Evolutionary conservation across 2,888 invertebrate species (phyloP), one percentile per base, ranked within the genome.

Genomic region (Eristalis pertinax): DNA sequence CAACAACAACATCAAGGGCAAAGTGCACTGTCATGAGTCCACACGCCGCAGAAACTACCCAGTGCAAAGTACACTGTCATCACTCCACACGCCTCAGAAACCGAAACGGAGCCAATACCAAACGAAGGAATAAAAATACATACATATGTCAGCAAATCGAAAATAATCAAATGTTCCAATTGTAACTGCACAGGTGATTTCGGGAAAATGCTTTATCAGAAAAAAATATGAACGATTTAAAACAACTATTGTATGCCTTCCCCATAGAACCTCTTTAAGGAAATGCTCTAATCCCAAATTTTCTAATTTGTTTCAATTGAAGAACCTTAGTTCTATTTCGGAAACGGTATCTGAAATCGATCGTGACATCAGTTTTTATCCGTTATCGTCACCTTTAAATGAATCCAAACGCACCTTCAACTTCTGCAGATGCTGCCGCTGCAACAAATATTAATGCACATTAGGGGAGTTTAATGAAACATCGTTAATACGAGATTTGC

Each of bases 401-500:
- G 41, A 65, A 41, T 24, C 65, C 38, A 15, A 65, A 65, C 15
- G 24, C 65, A 41, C 13, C 38, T 35, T 7, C 38, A 41, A 13
- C 65, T 65, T 41, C 35, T 32, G 63, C 62, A 62, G 62, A 32
- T 5, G 5, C n/a, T 29, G 29, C 29, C 15, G 62, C 62, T 32
- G 32, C 29, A 41, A 41, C 13, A 87, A 75, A 87, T 87, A 24
- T 4, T 43, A 43, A 43, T 41, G 15, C 35, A 83, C 24, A 32
- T 78, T 0, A 26, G 32, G 7, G n/a, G 26, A 11, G 74, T 41
- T 11, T 65, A 74, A 82, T 19, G 85, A 88, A 79, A 82, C 64
- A 3, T 79, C 69, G 0, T 50, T 86, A 26, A 82, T 88, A 35
- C 26, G 74, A 26, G 75, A 82, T 58, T 63, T 85, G 4, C 84